Evolutionary conservation across 1,140 invertebrate species (phyloP).

Genomic region (Drosophila rufa): DNA sequence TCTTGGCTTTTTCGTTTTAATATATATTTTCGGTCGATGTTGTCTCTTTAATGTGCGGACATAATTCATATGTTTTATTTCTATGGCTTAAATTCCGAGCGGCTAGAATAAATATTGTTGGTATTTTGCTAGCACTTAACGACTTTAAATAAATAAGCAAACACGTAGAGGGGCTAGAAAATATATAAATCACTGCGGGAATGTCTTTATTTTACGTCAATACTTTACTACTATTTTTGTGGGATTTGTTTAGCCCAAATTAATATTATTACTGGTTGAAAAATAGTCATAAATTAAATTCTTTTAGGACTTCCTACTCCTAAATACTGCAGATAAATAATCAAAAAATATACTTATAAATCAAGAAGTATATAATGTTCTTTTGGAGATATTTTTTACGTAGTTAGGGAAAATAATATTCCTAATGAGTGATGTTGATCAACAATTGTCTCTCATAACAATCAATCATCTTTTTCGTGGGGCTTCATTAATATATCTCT

Average conservation of each 20-base stretch:
- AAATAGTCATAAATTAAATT: background rate
- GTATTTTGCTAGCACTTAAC: conserved; percentile 37
- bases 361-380: background rate
- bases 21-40: conserved; percentile 25
- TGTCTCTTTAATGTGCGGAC: conserved; percentile 57
- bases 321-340: no score
- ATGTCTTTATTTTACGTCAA: background rate
- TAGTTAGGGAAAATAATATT: background rate
- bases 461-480: conserved; percentile 54
- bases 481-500: conserved; percentile 66
- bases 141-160: conserved; percentile 56
- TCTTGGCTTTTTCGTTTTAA: background rate
- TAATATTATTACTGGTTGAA: background rate
- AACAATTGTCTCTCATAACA: conserved; percentile 43
- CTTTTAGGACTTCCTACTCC: background rate
- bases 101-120: conserved; percentile 44
- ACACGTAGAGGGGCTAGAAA: background rate
- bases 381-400: no score
- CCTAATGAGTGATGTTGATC: conserved; percentile 20
- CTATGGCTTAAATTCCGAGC: conserved; percentile 63
- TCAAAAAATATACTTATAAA: background rate
- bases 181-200: background rate
- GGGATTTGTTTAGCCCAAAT: background rate
- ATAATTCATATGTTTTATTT: conserved; percentile 84
- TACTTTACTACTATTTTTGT: conserved; percentile 1